phyloP scores from a whole-genome alignment of 2,888 invertebrate species.

The Athalia circularis region DNA sequence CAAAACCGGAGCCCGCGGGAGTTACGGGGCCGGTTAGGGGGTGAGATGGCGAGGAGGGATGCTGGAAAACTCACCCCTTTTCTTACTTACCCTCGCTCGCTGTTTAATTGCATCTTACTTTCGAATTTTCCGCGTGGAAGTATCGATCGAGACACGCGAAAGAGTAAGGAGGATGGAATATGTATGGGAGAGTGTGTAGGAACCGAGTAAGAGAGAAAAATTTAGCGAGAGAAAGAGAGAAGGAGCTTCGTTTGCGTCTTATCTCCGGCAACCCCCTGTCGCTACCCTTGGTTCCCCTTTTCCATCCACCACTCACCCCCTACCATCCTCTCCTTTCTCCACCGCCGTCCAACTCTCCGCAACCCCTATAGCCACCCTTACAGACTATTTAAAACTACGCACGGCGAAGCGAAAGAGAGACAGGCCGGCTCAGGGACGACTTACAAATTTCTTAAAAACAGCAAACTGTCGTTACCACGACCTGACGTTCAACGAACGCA shows the following conservation, averaged over 20 bases:
- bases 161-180: slow-evolving; percentile 43
- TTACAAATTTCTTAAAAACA: slow-evolving; percentile 61
- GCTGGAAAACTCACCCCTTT: slow-evolving; percentile 74
- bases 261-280: slow-evolving; percentile 69
- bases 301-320: slow-evolving; percentile 11
- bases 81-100: slow-evolving; percentile 74
- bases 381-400: slow-evolving; percentile 73
- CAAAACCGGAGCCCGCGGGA: slow-evolving; percentile 50
- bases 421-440: slow-evolving; percentile 59
- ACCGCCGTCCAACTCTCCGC: slow-evolving; percentile 45
- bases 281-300: slow-evolving; percentile 56
- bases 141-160: slow-evolving; percentile 73
- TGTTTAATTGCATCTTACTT: slow-evolving; percentile 75
- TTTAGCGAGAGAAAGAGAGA: slow-evolving; percentile 44
- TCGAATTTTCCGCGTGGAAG: slow-evolving; percentile 75
- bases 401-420: slow-evolving; percentile 55
- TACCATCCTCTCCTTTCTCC: too few relatives aligned
- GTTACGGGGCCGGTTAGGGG: slow-evolving; percentile 39
- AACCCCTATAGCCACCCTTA: slow-evolving; percentile 59
- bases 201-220: slow-evolving; percentile 40
- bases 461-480: slow-evolving; percentile 44
- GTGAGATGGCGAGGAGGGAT: slow-evolving; percentile 55
- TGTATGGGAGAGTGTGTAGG: slow-evolving; percentile 34
- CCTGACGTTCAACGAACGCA: slow-evolving; percentile 28
- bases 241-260: slow-evolving; percentile 73